These are phyloP conservation scores for Ips typographus DNA, from an alignment of 1,140 invertebrate genomes.

Conservation along the genomic window DNA sequence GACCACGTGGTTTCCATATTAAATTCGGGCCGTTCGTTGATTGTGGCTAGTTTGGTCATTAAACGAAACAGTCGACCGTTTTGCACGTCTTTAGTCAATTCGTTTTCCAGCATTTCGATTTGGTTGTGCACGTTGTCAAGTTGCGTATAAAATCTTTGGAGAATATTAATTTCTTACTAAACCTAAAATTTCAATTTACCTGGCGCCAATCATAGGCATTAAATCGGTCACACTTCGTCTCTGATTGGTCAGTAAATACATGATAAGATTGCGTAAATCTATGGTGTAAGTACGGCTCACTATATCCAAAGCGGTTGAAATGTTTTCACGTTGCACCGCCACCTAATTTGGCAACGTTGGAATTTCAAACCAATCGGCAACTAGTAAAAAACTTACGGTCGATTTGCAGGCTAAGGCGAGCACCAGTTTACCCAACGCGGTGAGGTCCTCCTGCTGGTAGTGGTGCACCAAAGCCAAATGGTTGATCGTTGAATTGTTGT, in stretches of 20 bases:
- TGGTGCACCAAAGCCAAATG: slow-evolving; percentile 70
- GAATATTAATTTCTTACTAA: slow-evolving; percentile 31
- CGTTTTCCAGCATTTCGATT: slow-evolving; percentile 86
- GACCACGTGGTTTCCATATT: slow-evolving; percentile 93
- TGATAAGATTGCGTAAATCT: slow-evolving; percentile 91
- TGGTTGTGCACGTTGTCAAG: slow-evolving; percentile 86
- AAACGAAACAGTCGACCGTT: slow-evolving; percentile 91
- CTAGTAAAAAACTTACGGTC: slow-evolving; percentile 49
- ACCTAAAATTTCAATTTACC: slow-evolving; percentile 6
- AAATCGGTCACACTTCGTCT: slow-evolving; percentile 88
- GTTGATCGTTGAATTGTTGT: slow-evolving; percentile 59
- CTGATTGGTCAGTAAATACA: slow-evolving; percentile 80
- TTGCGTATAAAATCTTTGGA: slow-evolving; percentile 81
- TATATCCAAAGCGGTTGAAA: slow-evolving; percentile 85
- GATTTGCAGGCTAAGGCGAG: slow-evolving; percentile 89
- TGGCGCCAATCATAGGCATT: slow-evolving; percentile 98
- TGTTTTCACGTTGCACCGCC: slow-evolving; percentile 81
- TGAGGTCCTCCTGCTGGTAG: slow-evolving; percentile 91
- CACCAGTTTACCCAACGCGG: slow-evolving; percentile 87
- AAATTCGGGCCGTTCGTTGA: slow-evolving; percentile 92
- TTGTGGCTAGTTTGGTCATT: slow-evolving; percentile 84
- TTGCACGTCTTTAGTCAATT: slow-evolving; percentile 90
- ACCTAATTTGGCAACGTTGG: slow-evolving; percentile 49
- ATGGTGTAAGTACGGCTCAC: slow-evolving; percentile 86
- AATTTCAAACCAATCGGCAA: not conserved